Base-by-base conservation (phyloP, 2,113 vertebrate genomes). In the Anseranas semipalmata region DNA sequence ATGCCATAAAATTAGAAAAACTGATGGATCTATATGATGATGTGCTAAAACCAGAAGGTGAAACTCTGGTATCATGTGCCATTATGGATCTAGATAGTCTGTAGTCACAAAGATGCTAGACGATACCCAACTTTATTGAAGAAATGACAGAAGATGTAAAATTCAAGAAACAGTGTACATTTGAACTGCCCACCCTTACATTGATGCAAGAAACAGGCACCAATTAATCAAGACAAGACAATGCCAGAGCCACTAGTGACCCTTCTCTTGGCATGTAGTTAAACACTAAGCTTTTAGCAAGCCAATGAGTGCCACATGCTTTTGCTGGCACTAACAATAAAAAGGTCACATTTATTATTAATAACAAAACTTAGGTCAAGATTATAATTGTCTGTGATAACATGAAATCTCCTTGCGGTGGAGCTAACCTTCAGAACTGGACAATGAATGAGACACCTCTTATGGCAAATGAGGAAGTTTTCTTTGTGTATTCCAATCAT, bases 31-130 rank as follows among this genome's bases (percentile, higher is more conserved):
- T 63, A 30, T 11, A 67, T 1, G 7, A 10, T 9, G 20, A 72
- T 15, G 35, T 30, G 32, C 19, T 27, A 41, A 63, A 73, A 48
- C 1, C 58, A 80, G 28, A 32, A 45, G 33, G n/a, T 37, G n/a
- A 82, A 77, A 52, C 13, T 9, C 32, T 55, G n/a, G 1, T 39
- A 33, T 27, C 18, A 15, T 2, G 2, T 1, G 1, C 11, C 14
- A 7, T 46, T 48, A 73, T 1, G 28, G 53, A 60, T 43, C 43
- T 24, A 22, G 19, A 78, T n/a, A 33, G 58, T 9, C 21, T 35
- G 20, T 30, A 45, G 27, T 33, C 60, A 60, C 15, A 11, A 52
- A 62, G 13, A 14, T 53, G 53, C 15, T 41, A 19, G 28, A 55
- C 3, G 12, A 53, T 7, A 6, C 30, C 14, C 39, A 39, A 45